A percentile compares a stretch with the other conserved stretches of the same genome.
Evolutionary conservation across 2,888 invertebrate species (phyloP).

Genomic region (Gandaritis pyraliata): DNA sequence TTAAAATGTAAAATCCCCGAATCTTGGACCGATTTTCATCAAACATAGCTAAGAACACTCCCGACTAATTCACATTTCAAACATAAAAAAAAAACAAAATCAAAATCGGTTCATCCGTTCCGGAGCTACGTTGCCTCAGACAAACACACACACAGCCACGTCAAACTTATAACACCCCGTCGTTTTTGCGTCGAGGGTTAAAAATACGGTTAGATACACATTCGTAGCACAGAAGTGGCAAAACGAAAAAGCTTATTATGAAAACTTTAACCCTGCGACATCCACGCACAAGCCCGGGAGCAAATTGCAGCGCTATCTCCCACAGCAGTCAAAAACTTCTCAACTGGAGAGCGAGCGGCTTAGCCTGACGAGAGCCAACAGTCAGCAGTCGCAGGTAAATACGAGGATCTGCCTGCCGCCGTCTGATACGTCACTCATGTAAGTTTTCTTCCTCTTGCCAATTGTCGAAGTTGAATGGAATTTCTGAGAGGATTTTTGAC

Average conservation of each 20-base stretch:
- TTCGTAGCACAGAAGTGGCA: background rate
- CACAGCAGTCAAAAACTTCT: constrained; percentile 71
- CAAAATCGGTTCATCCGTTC: too few species aligned
- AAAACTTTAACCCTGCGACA: constrained; percentile 14
- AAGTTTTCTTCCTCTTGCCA: constrained; percentile 67
- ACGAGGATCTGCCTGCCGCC: constrained; percentile 64
- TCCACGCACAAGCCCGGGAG: constrained; percentile 34
- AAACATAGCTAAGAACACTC: too few species aligned
- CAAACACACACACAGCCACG: too few species aligned
- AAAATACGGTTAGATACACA: too few species aligned
- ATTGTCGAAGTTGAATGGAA: constrained; percentile 62
- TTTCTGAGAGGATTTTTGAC: constrained; percentile 40
- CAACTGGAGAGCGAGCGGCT: constrained; percentile 64
- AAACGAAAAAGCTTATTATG: background rate
- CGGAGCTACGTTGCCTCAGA: too few species aligned
- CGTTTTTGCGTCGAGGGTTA: too few species aligned
- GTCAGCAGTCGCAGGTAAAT: constrained; percentile 64
- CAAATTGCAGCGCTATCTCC: constrained; percentile 64
- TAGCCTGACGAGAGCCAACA: constrained; percentile 64
- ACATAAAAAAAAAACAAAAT: too few species aligned
- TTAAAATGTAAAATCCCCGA: too few species aligned
- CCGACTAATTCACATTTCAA: too few species aligned
- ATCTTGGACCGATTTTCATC: too few species aligned
- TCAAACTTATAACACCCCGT: too few species aligned
- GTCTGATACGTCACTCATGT: constrained; percentile 77